Percentiles rank a stretch among this genome's conserved stretches.
These are phyloP conservation scores for Eupithecia tripunctaria DNA, from an alignment of 2,888 invertebrate species.

Conservation along the genomic window DNA sequence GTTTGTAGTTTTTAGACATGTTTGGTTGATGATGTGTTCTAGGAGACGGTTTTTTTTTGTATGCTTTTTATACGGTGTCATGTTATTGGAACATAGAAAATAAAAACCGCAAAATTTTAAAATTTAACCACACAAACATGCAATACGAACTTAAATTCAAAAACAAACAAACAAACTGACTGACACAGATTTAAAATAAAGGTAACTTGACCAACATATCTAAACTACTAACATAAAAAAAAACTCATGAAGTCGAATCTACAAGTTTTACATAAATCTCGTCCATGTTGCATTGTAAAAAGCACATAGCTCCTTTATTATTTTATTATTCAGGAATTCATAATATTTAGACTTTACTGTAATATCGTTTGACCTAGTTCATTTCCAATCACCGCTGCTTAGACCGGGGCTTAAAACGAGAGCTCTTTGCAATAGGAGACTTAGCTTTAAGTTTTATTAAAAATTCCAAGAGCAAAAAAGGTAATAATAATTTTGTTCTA, in stretches of 20 bases:
- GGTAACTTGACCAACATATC: neutral
- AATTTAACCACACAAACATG: neutral
- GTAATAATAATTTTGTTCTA: too few species aligned
- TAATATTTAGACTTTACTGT: slow-evolving; percentile 1
- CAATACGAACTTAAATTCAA: neutral
- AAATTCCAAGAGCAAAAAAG: neutral
- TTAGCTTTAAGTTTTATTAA: neutral
- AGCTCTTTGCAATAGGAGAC: neutral
- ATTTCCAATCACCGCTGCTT: slow-evolving; percentile 20
- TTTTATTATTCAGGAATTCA: neutral
- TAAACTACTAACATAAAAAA: neutral
- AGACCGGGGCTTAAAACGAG: neutral
- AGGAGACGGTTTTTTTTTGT: neutral
- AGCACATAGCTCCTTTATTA: too few species aligned
- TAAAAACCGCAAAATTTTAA: neutral
- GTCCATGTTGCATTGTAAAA: too few species aligned
- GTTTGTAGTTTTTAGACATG: neutral
- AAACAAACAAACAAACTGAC: neutral
- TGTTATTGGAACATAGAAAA: neutral
- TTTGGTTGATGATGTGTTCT: neutral
- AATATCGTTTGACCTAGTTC: slow-evolving; percentile 32
- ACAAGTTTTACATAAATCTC: neutral
- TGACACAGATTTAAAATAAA: too few species aligned
- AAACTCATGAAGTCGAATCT: neutral
- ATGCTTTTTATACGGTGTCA: neutral